A percentile compares a stretch with the other conserved stretches of the same genome.
Evolutionary conservation across 2,797 vertebrate genomes (phyloP).

Genomic region (Catharus ustulatus): DNA sequence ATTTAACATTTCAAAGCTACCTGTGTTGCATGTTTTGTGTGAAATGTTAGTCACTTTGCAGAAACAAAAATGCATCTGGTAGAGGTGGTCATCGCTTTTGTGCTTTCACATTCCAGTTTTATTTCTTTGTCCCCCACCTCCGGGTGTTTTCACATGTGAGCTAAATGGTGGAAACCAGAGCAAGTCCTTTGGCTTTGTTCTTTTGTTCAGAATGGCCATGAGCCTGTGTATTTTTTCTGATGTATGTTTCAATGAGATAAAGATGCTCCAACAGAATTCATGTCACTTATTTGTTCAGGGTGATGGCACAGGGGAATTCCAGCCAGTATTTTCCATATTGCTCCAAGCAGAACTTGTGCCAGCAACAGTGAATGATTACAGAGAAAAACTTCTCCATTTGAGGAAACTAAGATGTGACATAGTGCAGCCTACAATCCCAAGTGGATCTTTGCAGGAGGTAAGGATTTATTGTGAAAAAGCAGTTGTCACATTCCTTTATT

Average conservation of each 20-base stretch:
- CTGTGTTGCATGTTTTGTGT: neutral
- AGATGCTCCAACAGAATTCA: neutral
- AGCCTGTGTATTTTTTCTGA: neutral
- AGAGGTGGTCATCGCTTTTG: neutral
- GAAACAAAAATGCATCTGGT: neutral
- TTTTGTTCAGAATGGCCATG: neutral
- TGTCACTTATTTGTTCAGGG: slow-evolving; percentile 72
- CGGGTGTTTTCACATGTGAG: neutral
- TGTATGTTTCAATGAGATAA: neutral
- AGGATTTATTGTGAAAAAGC: neutral
- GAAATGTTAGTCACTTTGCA: neutral
- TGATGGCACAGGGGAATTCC: slow-evolving; percentile 75
- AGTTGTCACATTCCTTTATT: neutral
- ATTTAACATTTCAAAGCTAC: neutral
- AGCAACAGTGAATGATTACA: slow-evolving; percentile 91
- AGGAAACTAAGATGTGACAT: slow-evolving; percentile 91
- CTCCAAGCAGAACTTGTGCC: slow-evolving; percentile 93
- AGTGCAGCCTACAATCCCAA: slow-evolving; percentile 78
- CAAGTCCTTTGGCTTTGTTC: neutral
- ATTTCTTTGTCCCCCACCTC: neutral
- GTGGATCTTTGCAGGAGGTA: slow-evolving; percentile 88
- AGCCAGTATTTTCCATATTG: slow-evolving; percentile 84
- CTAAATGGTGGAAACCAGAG: neutral
- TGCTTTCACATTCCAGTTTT: neutral
- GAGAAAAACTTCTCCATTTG: slow-evolving; percentile 94